Evolutionary conservation across 2,113 vertebrate genomes (phyloP), one percentile per base, ranked within the genome.

Genomic region (Campylomormyrus tamandua): DNA sequence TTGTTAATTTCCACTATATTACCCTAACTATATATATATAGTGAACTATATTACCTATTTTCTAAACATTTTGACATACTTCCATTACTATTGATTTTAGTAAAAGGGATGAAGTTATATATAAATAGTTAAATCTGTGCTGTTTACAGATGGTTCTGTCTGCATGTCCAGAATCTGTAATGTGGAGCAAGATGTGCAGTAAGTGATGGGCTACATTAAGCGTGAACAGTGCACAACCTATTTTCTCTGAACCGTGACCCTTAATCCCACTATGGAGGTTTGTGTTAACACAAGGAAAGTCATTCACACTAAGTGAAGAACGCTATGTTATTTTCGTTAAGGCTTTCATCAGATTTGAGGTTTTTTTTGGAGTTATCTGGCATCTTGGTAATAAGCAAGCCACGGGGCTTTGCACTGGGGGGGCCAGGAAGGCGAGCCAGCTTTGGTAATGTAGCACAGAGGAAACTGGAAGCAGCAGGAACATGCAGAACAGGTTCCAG

Each of bases 361-460:
- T 2, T 84, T 74, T 52, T 31, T 19, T 87, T 87, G 48, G 27
- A 19, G 85, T 19, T 87, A 35, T 53, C n/a, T 11, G 85, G 85
- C 85, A 17, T 56, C 10, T 35, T 17, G 49, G 35, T 45, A 62
- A 88, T 62, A 17, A 62, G 8, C 42, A 9, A 21, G 13, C 35
- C 49, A 17, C 7, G 0, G 6, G 35, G 66, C 31, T 24, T 13
- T 31, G 5, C 7, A 46, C 3, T 77, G 15, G 8, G 24, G 42
- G 24, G 88, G n/a, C 1, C 17, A n/a, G 2, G 7, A 21, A 50
- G 48, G 48, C 11, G 48, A 48, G 15, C 1, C 45, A 70, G 45
- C 48, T 80, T 27, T 35, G 49, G 21, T 56, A 83, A 83, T 89
- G 88, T 15, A 83, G 70, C 88, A 83, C 50, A 83, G 70, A 19